These are phyloP conservation scores for Papilio xuthus DNA, from an alignment of 1,140 invertebrate species.

Conservation along the genomic window DNA sequence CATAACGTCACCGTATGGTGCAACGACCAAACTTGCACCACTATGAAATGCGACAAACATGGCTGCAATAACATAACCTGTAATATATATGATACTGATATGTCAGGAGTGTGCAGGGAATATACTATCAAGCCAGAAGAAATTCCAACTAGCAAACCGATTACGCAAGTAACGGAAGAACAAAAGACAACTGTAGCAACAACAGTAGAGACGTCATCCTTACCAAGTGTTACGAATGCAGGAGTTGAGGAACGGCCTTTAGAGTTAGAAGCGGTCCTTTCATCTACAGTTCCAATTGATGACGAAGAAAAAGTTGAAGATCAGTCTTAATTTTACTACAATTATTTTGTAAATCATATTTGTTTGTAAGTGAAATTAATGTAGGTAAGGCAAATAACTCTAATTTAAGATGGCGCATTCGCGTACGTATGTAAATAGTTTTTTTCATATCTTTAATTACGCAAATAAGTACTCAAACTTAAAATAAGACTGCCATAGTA, in stretches of 20 bases:
- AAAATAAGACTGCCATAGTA: background rate
- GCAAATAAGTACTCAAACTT: background rate
- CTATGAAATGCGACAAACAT: conserved; percentile 67
- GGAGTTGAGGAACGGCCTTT: conserved; percentile 56
- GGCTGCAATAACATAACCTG: conserved; percentile 72
- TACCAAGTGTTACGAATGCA: conserved; percentile 37
- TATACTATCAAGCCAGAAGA: conserved; percentile 66
- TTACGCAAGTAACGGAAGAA: conserved; percentile 38
- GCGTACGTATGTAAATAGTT: background rate
- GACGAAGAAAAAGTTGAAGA: conserved; percentile 10
- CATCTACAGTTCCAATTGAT: conserved; percentile 19
- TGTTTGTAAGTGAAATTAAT: background rate
- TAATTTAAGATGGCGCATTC: background rate
- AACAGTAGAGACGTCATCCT: background rate
- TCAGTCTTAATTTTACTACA: background rate
- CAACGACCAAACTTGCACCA: conserved; percentile 78
- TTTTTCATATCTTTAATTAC: background rate
- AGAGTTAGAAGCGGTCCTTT: conserved; percentile 56
- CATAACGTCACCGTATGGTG: conserved; percentile 74
- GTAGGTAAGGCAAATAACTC: background rate
- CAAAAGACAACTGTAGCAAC: conserved; percentile 18
- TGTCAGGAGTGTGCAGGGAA: conserved; percentile 74
- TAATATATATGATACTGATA: conserved; percentile 78
- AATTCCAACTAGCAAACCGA: conserved; percentile 41
- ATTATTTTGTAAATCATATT: background rate